Percentiles rank a stretch among this genome's conserved stretches.
Evolutionary conservation across 1,140 invertebrate species (phyloP).

Genomic region (Pachyrhynchus sulphureomaculatus): DNA sequence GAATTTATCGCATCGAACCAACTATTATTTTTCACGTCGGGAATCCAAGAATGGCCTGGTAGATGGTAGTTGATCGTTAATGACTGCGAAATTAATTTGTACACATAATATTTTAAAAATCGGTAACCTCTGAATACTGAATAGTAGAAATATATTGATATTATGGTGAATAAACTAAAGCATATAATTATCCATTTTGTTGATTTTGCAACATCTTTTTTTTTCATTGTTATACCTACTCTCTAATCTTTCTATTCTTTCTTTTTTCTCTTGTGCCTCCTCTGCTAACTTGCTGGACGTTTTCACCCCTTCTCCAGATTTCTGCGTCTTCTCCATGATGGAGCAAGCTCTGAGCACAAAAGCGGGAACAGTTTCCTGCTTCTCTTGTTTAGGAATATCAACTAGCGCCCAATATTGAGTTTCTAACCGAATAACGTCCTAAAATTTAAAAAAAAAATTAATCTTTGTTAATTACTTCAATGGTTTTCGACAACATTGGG

Average conservation of each 20-base stretch:
- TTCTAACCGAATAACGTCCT: conserved; percentile 90
- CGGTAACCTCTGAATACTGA: too few species aligned
- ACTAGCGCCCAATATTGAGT: conserved; percentile 92
- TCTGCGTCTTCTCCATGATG: conserved; percentile 88
- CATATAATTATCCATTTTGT: too few species aligned
- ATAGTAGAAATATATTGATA: too few species aligned
- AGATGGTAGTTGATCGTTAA: too few species aligned
- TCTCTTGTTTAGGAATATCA: conserved; percentile 85
- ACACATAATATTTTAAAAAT: too few species aligned
- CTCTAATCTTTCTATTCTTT: conserved; percentile 81
- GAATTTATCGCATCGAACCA: too few species aligned
- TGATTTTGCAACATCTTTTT: too few species aligned
- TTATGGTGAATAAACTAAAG: too few species aligned
- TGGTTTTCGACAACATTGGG: too few species aligned
- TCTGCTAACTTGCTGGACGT: conserved; percentile 79
- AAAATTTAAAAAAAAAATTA: conserved; percentile 41
- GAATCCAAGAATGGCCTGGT: too few species aligned
- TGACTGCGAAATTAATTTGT: too few species aligned
- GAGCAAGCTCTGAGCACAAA: conserved; percentile 87
- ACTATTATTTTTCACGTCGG: too few species aligned
- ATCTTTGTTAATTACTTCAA: not conserved
- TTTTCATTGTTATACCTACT: conserved; percentile 58
- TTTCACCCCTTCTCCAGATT: conserved; percentile 84
- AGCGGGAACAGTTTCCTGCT: conserved; percentile 85
- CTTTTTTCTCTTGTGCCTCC: conserved; percentile 77